phyloP scores from a whole-genome alignment of 2,113 vertebrate species.

The Barbus barbus region DNA sequence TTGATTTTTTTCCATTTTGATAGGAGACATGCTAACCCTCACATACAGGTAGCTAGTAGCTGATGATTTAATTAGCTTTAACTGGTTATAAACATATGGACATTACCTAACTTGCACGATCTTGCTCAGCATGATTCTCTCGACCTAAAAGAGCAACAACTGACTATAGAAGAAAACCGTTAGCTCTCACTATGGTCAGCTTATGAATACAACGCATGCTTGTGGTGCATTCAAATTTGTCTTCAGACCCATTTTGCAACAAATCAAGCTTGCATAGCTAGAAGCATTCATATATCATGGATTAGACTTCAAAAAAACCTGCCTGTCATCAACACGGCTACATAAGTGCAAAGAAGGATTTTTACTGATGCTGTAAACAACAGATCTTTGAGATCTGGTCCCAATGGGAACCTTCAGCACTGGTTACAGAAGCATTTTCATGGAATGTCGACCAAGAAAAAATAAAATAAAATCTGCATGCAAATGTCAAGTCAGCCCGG shows the following conservation, averaged over 20 bases:
- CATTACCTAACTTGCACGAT: background rate
- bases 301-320: too few species aligned
- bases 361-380: background rate
- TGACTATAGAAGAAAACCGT: background rate
- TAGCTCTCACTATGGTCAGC: background rate
- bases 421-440: background rate
- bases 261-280: background rate
- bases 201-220: background rate
- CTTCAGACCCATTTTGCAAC: background rate
- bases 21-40: too few species aligned
- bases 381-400: background rate
- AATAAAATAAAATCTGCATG: background rate
- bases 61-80: background rate
- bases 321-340: too few species aligned
- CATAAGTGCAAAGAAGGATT: background rate
- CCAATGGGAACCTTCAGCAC: background rate
- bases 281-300: too few species aligned
- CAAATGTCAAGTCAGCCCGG: background rate
- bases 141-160: background rate
- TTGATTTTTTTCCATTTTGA: background rate
- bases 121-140: background rate
- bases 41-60: background rate
- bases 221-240: background rate
- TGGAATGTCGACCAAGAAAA: background rate
- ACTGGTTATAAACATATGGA: background rate